phyloP scores from a whole-genome alignment of 2,113 vertebrate species.

The Acanthisitta chloris region DNA sequence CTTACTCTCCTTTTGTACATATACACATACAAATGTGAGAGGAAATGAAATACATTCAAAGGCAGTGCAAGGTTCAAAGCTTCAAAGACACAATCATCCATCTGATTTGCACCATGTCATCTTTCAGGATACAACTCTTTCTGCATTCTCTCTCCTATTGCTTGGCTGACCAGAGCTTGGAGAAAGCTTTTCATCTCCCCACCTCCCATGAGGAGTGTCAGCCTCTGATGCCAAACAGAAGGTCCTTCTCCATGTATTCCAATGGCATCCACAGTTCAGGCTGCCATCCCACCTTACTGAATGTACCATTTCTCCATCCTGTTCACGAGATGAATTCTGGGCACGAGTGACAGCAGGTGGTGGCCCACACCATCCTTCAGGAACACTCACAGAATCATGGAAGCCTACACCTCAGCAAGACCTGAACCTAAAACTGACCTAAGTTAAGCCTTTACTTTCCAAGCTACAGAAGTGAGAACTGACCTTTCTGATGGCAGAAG shows the following conservation, averaged over 20 bases:
- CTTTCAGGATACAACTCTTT: not conserved
- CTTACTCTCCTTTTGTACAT: not conserved
- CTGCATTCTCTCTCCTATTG: not conserved
- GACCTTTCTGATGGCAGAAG: not conserved
- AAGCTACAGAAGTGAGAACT: not conserved
- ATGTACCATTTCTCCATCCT: not conserved
- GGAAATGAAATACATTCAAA: not conserved
- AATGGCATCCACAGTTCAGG: not conserved
- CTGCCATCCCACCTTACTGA: not conserved
- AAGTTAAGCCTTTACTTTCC: not conserved
- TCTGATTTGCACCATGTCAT: not conserved
- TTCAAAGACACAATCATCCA: not conserved
- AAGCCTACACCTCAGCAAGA: not conserved
- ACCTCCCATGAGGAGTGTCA: not conserved
- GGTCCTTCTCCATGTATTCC: not conserved
- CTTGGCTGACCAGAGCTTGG: fast-evolving
- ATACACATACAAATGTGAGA: not conserved
- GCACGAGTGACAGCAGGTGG: fast-evolving
- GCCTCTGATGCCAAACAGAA: not conserved
- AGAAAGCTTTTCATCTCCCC: not conserved
- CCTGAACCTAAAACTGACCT: not conserved
- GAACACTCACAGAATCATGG: not conserved
- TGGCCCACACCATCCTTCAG: not conserved
- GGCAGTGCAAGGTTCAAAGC: not conserved
- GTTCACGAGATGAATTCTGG: not conserved